These are phyloP conservation scores for Brachirus orientalis DNA, from an alignment of 2,113 vertebrate species.

Conservation along the genomic window DNA sequence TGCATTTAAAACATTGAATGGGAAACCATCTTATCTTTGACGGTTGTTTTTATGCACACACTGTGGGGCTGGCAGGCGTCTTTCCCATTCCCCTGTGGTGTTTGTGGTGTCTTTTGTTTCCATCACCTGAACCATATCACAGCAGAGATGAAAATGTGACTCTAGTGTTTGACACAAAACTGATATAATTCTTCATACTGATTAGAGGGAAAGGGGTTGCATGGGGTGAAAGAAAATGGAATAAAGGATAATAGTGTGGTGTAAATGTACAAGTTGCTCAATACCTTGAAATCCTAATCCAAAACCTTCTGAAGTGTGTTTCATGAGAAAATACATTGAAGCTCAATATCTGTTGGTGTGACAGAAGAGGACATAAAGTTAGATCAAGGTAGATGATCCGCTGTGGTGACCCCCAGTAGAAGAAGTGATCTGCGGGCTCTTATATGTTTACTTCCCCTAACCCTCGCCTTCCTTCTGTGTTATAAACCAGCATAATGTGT, in stretches of 20 bases:
- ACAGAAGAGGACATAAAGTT: no score
- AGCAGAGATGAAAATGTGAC: constrained; percentile 1
- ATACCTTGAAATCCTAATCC: background rate
- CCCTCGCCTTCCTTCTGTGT: no score
- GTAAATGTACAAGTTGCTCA: background rate
- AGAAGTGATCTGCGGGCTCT: no score
- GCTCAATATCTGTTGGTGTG: no score
- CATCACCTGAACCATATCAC: constrained; percentile 32
- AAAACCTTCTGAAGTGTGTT: background rate
- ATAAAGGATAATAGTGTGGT: background rate
- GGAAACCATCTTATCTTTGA: constrained; percentile 6
- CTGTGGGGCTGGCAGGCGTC: constrained; percentile 22
- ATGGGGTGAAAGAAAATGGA: no score
- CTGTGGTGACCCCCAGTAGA: no score
- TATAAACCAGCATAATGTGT: constrained; percentile 31
- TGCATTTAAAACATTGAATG: background rate
- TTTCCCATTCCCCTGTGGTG: background rate
- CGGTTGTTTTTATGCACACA: background rate
- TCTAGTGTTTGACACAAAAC: no score
- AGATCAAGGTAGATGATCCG: no score
- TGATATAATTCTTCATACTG: no score
- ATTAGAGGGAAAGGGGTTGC: no score
- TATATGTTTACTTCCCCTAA: no score
- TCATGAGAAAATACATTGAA: no score
- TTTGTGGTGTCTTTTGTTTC: constrained; percentile 40